A percentile compares a stretch with the other conserved stretches of the same genome.
These are phyloP conservation scores for Drosophila pseudoananassae DNA, from an alignment of 1,140 invertebrate species.

Conservation along the genomic window DNA sequence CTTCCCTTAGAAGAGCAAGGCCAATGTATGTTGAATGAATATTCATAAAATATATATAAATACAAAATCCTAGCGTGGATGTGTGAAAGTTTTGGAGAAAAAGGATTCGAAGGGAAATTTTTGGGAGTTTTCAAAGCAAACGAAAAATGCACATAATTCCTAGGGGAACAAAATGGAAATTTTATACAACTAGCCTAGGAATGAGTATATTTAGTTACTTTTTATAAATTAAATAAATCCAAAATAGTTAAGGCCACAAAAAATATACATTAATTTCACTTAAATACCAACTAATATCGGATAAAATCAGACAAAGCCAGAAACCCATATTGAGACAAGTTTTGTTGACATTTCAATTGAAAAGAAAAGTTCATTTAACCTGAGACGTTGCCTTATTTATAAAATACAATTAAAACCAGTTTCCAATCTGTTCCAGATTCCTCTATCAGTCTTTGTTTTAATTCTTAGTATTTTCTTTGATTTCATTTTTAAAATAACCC, in stretches of 20 bases:
- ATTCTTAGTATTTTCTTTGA: background rate
- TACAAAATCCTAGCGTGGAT: constrained; percentile 7
- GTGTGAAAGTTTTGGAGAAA: constrained; percentile 18
- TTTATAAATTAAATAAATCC: constrained; percentile 12
- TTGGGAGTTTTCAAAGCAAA: constrained; percentile 31
- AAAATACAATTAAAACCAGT: constrained; percentile 3
- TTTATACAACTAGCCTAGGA: background rate
- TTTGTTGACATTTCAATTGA: constrained; percentile 60
- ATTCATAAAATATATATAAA: constrained; percentile 24
- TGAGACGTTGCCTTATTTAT: background rate
- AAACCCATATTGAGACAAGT: constrained; percentile 48
- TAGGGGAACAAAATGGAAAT: constrained; percentile 30
- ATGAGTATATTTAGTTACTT: constrained; percentile 25
- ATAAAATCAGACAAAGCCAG: constrained; percentile 15
- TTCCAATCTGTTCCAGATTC: background rate
- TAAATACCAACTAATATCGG: too few relatives aligned
- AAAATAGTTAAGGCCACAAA: too few relatives aligned
- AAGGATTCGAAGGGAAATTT: constrained; percentile 17
- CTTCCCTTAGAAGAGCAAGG: constrained; percentile 3
- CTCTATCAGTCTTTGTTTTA: background rate
- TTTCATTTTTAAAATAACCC: background rate
- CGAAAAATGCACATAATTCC: constrained; percentile 49
- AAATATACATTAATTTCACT: too few relatives aligned
- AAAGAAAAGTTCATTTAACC: constrained; percentile 40
- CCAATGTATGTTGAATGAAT: constrained; percentile 23